Conservation (phyloP, 2,797 vertebrate genomes). For the Petrocephalus sullivani region DNA sequence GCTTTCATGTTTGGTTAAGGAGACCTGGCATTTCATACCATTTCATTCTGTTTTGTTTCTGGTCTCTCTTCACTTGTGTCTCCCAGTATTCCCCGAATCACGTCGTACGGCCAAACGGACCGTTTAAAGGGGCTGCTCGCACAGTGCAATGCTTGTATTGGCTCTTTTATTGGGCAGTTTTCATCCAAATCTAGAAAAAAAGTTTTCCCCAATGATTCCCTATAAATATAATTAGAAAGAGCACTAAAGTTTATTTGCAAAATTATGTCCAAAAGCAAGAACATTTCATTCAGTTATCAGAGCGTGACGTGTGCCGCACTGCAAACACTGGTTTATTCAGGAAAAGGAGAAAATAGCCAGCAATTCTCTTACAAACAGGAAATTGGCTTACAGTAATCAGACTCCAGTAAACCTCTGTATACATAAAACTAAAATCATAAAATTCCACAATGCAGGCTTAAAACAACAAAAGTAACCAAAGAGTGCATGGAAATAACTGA, state of each 20-base stretch:
- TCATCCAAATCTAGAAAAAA: slow-evolving; percentile 14
- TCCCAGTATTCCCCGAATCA: neutral
- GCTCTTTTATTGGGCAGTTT: neutral
- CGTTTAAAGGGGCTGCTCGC: neutral
- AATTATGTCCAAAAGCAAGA: neutral
- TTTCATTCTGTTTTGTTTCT: neutral
- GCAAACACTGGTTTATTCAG: neutral
- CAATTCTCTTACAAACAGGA: neutral
- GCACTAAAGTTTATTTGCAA: neutral
- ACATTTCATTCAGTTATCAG: neutral
- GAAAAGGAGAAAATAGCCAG: neutral
- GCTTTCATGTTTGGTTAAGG: neutral
- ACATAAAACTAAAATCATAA: neutral
- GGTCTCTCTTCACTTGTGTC: neutral
- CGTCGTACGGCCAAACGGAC: neutral
- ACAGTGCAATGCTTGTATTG: neutral
- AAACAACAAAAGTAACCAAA: neutral
- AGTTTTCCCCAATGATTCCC: neutral
- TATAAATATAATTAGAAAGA: slow-evolving; percentile 8
- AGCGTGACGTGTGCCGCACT: neutral
- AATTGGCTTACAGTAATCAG: neutral
- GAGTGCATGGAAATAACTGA: neutral
- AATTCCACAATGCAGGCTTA: neutral
- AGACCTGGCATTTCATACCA: neutral
- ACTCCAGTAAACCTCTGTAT: neutral